Base-by-base conservation (phyloP, 1,140 invertebrate genomes). In the Neodiprion pinetum region DNA sequence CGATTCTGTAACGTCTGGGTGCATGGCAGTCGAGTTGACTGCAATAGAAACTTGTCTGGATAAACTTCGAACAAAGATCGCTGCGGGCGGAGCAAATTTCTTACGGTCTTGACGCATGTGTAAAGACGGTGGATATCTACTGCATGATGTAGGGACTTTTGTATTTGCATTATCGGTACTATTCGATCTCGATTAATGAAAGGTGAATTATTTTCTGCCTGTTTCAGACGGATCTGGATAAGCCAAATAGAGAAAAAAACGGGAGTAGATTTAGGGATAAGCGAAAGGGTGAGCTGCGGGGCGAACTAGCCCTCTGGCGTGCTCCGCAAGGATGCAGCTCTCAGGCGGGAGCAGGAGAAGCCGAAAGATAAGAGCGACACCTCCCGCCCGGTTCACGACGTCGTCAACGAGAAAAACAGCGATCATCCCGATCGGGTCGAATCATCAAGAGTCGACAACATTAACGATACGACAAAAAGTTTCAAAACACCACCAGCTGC, bases 251-350 rank as follows among this genome's bases (percentile, higher is more conserved):
- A 71, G 81, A 82, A 74, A 82, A 74, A 86, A 87, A 87, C 85
- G 86, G 82, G 83, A 82, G 28, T 40, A 40, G 28, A 40, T 40
- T 40, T 40, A 40, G 28, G 28, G 2, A 5, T 5, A 5, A 40
- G 28, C 82, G 86, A 87, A 86, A 86, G 84, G 84, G 84, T 81
- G 85, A 85, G 87, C 28, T 5, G 53, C 11, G 53, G 87, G 87
- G 87, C 86, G 86, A 40, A 79, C 76, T 77, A 87, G 87, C 87
- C 88, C 88, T 88, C 88, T 87, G 87, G 88, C 82, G 86, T 84
- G 82, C 83, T 86, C 1, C 88, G 86, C 88, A 61, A 89, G 88
- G 87, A 89, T 89, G 87, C 87, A 87, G 87, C 87, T 89, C 87
- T 87, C 87, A 87, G 85, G 87, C 83, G 87, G 87, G 87, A 87